A percentile compares a stretch with the other conserved stretches of the same genome.
These are phyloP conservation scores for Epinotia demarniana DNA, from an alignment of 2,888 invertebrate genomes.

Conservation along the genomic window DNA sequence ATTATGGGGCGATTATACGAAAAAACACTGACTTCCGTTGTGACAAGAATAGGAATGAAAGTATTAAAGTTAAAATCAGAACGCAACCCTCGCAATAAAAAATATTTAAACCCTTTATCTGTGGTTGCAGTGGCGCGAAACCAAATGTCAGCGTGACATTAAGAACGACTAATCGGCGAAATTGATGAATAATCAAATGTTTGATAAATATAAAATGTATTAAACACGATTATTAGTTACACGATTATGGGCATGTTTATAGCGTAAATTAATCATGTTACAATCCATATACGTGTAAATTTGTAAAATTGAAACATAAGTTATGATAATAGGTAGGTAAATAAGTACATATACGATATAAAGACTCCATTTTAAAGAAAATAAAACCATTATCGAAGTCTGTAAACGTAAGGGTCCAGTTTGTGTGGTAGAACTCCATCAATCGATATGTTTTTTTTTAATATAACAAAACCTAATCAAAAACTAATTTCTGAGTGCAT, in stretches of 20 bases:
- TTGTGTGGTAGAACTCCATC: too few species aligned
- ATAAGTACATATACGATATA: too few species aligned
- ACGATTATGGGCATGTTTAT: neutral
- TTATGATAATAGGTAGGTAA: too few species aligned
- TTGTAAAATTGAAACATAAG: too few species aligned
- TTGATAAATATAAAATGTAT: neutral
- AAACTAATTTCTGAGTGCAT: neutral
- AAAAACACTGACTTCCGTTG: conserved; percentile 43
- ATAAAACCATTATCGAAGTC: neutral
- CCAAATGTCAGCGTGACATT: conserved; percentile 38
- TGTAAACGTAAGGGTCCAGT: too few species aligned
- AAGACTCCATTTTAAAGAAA: neutral
- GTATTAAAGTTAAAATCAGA: conserved; percentile 42
- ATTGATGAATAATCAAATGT: neutral
- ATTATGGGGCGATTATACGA: conserved; percentile 41
- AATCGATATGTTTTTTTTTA: neutral
- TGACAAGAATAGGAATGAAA: conserved; percentile 42
- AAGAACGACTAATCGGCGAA: neutral
- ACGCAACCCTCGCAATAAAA: conserved; percentile 39
- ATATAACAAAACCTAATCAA: neutral
- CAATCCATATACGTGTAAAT: neutral
- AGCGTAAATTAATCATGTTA: neutral
- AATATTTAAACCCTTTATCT: conserved; percentile 42
- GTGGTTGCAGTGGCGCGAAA: conserved; percentile 40
- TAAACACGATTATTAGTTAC: neutral